Base-by-base conservation (phyloP, 2,888 invertebrate species). In the Cecidostiba fungosa region DNA sequence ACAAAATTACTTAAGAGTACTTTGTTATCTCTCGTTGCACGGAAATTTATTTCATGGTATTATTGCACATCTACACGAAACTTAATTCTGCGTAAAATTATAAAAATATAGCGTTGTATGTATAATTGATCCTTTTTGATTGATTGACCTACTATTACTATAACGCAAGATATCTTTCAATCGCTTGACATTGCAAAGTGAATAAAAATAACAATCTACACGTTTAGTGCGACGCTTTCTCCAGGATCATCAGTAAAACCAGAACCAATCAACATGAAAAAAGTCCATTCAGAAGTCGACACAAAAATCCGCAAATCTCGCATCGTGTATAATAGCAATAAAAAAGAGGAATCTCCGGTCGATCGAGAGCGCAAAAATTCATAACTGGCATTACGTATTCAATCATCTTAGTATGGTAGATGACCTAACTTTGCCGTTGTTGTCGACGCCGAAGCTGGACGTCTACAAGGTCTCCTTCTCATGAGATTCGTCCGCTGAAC, bases 341-440 rank as follows among this genome's bases (percentile, higher is more conserved):
- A 66, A 66, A 8, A 66, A 66, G n/a, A 26, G 4, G 12, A 23
- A 16, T 29, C 72, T 43, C 72, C 39, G 43, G 23, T 39, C 39
- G 2, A 66, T 29, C 36, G 72, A 12, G 19, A 72, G 3, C 23
- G 72, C 39, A 23, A 39, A 39, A 39, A 72, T 12, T 72, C 72
- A 39, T 39, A 39, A 14, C n/a, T 39, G 72, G 12, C 72, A 19
- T 72, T 23, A 72, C 16, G 66, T 26, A 26, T 82, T 87, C 85
- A 91, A 87, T 93, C 94, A 88, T 94, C 93, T 77, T 93, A 91
- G 94, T 94, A 90, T 96, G 96, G 74, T 94, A 94, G 82, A 95
- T 95, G 69, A 97, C 91, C 91, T 95, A n/a, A n/a, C n/a, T n/a
- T n/a, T 96, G 87, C 97, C 97, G 90, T 97, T 97, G 89, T 97